Base-by-base conservation (phyloP, 1,140 invertebrate genomes). In the Brachionus rotundiformis region DNA sequence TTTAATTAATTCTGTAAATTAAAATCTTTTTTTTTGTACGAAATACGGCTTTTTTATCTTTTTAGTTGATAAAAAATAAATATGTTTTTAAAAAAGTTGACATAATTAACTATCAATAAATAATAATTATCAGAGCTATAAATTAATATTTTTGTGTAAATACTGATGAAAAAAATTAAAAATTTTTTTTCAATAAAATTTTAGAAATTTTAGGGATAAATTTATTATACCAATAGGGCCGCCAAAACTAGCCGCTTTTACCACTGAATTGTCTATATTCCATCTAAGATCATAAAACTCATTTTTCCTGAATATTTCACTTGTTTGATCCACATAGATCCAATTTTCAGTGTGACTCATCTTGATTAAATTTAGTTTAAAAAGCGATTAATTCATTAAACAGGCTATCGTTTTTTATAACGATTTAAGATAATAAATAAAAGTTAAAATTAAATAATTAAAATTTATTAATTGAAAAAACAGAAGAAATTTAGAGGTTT, bases 311-410 rank as follows among this genome's bases (percentile, higher is more conserved):
- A 59, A 79, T 59, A 79, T 79, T 13, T 79, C 76, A 16, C 29
- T 36, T 23, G 23, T 41, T 10, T 79, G 44, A n/a, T 79, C 76
- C 1, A 79, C 76, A 59, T 79, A 79, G 29, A 79, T 79, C 76
- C 76, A 79, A 41, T 79, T 49, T 79, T 79, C 19, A 13, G 76
- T 79, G n/a, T 54, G 76, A 59, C 47, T 79, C 76, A 79, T 79
- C 76, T 79, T 54, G 33, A 77, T 19, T 54, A 29, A 77, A 77
- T 47, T 23, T 27, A 47, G n/a, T 29, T 10, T 2, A 36, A 36
- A 23, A 2, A 1, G 13, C 27, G 7, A 1, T 73, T 33, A 33
- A 11, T 23, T 19, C 7, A n/a, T 7, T 7, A 47, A 16, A 49
- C 3, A 44, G 33, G n/a, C n/a, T n/a, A 77, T 59, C 73, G 73